phyloP scores from a whole-genome alignment of 2,113 vertebrate species.

The Barbus barbus region DNA sequence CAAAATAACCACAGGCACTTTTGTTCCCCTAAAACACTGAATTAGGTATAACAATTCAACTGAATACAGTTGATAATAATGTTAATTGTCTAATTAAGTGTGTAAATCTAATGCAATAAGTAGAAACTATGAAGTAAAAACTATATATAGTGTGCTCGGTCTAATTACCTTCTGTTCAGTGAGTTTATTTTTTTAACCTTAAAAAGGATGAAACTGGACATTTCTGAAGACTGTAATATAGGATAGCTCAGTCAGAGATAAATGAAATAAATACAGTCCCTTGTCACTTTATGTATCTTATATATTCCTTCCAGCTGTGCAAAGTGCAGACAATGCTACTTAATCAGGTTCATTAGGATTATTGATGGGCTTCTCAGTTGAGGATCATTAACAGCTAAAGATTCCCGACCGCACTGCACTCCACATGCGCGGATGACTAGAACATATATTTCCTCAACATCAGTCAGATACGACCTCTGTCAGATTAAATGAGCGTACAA shows the following conservation, averaged over 20 bases:
- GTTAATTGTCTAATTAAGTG: background rate
- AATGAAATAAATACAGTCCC: background rate
- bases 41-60: background rate
- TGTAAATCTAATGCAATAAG: background rate
- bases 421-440: background rate
- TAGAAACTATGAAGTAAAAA: background rate
- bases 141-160: background rate
- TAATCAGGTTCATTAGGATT: constrained; percentile 31
- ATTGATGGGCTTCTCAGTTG: constrained; percentile 26
- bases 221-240: background rate
- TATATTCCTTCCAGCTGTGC: constrained; percentile 7
- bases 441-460: constrained; percentile 29
- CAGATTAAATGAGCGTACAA: constrained; percentile 6
- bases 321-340: constrained; percentile 7
- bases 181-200: background rate
- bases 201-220: background rate
- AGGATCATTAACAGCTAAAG: constrained; percentile 17
- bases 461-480: constrained; percentile 22
- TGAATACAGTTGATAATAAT: background rate
- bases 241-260: background rate
- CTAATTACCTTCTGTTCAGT: background rate
- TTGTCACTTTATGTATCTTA: constrained; percentile 12
- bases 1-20: background rate
- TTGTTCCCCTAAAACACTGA: background rate
- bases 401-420: background rate